Conservation (phyloP, 2,113 vertebrate genomes). For the Nerophis ophidion region DNA sequence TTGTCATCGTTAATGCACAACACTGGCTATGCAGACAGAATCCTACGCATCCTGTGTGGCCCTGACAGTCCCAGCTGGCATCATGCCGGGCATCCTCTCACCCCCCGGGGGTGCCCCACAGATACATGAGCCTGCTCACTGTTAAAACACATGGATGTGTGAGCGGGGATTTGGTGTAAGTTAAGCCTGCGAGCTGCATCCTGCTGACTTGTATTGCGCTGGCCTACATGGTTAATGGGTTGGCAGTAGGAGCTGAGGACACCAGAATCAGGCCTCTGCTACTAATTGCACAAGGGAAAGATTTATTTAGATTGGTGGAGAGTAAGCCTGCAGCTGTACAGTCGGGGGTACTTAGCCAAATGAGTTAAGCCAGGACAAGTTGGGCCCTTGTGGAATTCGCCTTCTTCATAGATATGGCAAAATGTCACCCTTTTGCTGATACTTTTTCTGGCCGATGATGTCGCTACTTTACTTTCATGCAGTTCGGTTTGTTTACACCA, state of each 20-base stretch:
- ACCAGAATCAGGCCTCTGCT: constrained; percentile 48
- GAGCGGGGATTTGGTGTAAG: constrained; percentile 36
- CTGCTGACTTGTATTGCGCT: constrained; percentile 32
- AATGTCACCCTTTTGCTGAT: neutral
- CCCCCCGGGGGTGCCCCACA: constrained; percentile 17
- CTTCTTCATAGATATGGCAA: constrained; percentile 10
- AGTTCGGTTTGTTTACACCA: neutral
- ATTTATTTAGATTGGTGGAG: constrained; percentile 38
- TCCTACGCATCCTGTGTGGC: constrained; percentile 18
- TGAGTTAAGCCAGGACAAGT: constrained; percentile 9
- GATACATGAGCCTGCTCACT: constrained; percentile 40
- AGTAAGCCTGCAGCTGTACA: constrained; percentile 25
- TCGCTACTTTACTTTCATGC: neutral
- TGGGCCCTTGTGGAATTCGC: neutral
- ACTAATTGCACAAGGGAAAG: constrained; percentile 42
- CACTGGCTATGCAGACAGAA: neutral
- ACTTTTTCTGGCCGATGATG: neutral
- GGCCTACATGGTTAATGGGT: constrained; percentile 39
- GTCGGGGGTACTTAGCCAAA: constrained; percentile 13
- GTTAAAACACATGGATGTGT: constrained; percentile 46
- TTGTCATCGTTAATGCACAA: too few relatives aligned
- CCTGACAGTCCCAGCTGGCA: constrained; percentile 39
- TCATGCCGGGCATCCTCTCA: constrained; percentile 22
- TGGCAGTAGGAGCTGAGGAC: constrained; percentile 40
- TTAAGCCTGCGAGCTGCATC: constrained; percentile 31